These are phyloP conservation scores for Buphagus erythrorhynchus DNA, from an alignment of 2,797 vertebrate species.

Conservation along the genomic window DNA sequence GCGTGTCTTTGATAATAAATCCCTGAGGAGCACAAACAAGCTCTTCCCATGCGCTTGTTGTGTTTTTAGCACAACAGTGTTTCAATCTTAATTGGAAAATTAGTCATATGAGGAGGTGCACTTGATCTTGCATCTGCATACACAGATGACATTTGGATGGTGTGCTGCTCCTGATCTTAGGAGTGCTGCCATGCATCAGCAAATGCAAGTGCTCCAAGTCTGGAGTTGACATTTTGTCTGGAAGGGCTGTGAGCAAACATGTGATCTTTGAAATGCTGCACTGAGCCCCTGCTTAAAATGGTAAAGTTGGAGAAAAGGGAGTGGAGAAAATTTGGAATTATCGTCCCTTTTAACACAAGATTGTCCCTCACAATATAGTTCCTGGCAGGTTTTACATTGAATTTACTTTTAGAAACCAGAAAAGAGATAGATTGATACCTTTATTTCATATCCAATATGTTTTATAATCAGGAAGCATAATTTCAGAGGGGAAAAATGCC, in stretches of 20 bases:
- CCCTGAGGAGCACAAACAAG: not conserved
- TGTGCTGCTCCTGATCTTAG: not conserved
- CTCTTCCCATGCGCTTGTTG: not conserved
- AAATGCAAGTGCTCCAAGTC: not conserved
- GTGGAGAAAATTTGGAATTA: not conserved
- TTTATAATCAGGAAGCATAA: not conserved
- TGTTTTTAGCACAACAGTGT: not conserved
- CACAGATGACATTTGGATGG: slow-evolving; percentile 20
- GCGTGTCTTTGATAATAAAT: not conserved
- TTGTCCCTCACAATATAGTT: not conserved
- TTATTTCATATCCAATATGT: not conserved
- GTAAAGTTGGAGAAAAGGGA: not conserved
- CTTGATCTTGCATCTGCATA: slow-evolving; percentile 17
- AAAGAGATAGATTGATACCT: not conserved
- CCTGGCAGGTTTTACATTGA: not conserved
- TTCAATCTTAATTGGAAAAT: slow-evolving; percentile 40
- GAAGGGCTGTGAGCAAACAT: not conserved
- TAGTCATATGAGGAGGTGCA: not conserved
- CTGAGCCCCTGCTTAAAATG: not conserved
- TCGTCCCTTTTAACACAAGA: not conserved
- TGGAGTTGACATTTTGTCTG: not conserved
- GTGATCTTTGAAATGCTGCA: not conserved
- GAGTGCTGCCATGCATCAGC: not conserved
- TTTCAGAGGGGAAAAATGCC: not conserved
- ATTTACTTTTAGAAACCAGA: not conserved